phyloP scores from a whole-genome alignment of 1,140 invertebrate species.

The Propsilocerus akamusi region DNA sequence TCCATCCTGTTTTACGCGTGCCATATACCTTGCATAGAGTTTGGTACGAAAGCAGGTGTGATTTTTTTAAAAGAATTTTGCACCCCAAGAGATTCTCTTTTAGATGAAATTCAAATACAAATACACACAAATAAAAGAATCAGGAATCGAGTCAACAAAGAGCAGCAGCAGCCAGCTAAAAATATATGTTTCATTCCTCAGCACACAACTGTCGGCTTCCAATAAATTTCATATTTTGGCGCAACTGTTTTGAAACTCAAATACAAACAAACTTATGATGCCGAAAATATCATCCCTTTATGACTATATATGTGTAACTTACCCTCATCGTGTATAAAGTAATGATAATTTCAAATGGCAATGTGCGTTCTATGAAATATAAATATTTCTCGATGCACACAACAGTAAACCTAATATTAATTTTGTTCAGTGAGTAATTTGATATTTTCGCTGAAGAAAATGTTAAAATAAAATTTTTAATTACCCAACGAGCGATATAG shows the following conservation, averaged over 20 bases:
- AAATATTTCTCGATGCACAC: no score
- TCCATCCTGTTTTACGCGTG: not conserved
- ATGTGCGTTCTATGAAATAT: not conserved
- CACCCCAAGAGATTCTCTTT: not conserved
- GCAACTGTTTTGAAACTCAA: no score
- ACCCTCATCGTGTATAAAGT: not conserved
- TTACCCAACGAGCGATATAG: no score
- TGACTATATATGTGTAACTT: not conserved
- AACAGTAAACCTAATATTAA: no score
- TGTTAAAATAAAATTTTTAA: no score
- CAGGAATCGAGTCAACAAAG: not conserved
- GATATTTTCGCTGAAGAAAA: no score
- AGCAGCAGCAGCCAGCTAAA: not conserved
- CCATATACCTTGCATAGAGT: constrained; percentile 1
- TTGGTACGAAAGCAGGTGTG: not conserved
- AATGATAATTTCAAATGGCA: not conserved
- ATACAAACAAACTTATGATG: not conserved
- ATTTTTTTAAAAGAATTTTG: not conserved
- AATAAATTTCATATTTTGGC: no score
- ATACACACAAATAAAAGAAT: no score
- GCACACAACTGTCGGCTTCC: not conserved
- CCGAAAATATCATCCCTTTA: not conserved
- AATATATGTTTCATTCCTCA: not conserved
- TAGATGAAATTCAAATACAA: no score
- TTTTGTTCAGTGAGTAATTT: no score